Conservation (phyloP, 2,888 invertebrate species). For the Drosophila siamana region DNA sequence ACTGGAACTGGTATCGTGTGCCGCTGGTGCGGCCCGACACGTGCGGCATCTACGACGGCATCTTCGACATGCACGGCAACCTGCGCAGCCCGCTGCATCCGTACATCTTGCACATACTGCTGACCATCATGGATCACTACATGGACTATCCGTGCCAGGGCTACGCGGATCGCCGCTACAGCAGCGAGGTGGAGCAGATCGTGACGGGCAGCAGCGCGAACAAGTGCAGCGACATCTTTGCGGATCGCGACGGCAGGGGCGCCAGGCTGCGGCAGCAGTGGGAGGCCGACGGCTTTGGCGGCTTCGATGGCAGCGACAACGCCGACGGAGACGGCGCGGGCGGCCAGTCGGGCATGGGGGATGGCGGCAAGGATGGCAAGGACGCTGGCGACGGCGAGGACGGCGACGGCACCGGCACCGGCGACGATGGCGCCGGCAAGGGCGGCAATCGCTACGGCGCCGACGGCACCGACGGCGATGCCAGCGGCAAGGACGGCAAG, state of each 20-base stretch:
- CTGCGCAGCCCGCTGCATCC: conserved; percentile 43
- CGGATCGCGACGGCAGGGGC: conserved; percentile 8
- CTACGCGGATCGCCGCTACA: neutral
- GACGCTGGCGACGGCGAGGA: neutral
- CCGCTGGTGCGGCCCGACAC: conserved; percentile 43
- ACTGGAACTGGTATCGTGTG: conserved; percentile 44
- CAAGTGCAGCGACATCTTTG: conserved; percentile 29
- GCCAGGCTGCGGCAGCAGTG: neutral
- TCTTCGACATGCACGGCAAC: conserved; percentile 49
- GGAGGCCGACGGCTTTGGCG: neutral
- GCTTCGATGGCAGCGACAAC: neutral
- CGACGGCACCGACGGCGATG: neutral
- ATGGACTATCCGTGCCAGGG: conserved; percentile 28
- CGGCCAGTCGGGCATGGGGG: neutral
- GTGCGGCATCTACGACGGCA: conserved; percentile 49
- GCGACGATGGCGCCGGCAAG: neutral
- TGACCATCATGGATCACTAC: conserved; percentile 36
- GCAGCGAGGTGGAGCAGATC: neutral
- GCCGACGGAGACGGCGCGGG: neutral
- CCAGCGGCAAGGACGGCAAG: neutral
- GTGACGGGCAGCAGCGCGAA: neutral
- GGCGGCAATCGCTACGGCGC: neutral
- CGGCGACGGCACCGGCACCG: neutral
- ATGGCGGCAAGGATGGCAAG: neutral
- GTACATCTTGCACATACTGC: conserved; percentile 30